Base-by-base conservation (phyloP, 2,888 invertebrate species). In the Steinernema hermaphroditum region DNA sequence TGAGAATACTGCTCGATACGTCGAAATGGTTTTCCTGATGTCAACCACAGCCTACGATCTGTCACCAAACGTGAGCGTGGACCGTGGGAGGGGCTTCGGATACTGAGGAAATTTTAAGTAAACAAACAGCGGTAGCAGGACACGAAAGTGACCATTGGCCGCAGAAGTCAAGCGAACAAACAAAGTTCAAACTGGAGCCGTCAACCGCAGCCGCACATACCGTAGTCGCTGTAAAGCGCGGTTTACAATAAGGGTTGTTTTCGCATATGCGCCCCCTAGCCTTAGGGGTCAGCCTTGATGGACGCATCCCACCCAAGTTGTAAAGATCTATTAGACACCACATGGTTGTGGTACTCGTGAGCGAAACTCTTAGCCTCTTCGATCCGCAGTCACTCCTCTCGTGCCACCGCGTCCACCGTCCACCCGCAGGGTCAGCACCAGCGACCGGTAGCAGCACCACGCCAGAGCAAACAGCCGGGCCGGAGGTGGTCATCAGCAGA, bases 351-450 rank as follows among this genome's bases (percentile, higher is more conserved):
- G 29, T 54, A 27, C 62, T 62, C 34, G 62, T 14, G 27, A 24
- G 27, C 62, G 62, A 62, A 62, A 62, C 62, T 62, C 62, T 62
- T 54, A 54, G 37, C 37, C 37, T 37, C 37, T 16, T 62, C 22
- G 62, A 29, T 16, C 16, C 29, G 29, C 32, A 8, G 32, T 32
- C 62, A 62, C 62, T 32, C 62, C 62, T 29, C 62, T 27, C 62
- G 62, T 62, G 62, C 62, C 62, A 62, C 32, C 29, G 62, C 62
- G 62, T 62, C 62, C 62, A 62, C 62, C 62, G 62, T 62, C 62
- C 62, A 62, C 62, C 62, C 62, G 62, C 29, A 62, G 62, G 62
- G 62, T 62, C 62, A 62, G 62, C 32, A 34, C 62, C 14, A 34
- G 34, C 14, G 62, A 62, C 62, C 62, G 62, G 62, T 62, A 62